phyloP scores from a whole-genome alignment of 2,113 vertebrate genomes.

The Bos javanicus region DNA sequence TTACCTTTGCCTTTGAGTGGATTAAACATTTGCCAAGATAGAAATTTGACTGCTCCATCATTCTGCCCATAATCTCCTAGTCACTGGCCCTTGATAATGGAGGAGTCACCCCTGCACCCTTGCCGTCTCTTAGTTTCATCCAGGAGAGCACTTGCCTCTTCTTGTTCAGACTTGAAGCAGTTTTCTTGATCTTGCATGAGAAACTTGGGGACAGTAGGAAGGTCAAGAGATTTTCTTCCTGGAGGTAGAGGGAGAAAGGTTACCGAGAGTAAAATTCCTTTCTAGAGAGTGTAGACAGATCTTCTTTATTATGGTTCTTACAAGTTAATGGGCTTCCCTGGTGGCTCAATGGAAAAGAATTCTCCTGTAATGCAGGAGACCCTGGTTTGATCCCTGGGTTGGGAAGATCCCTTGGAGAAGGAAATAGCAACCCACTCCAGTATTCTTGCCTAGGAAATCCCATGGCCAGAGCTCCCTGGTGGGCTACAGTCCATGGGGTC shows the following conservation, averaged over 20 bases:
- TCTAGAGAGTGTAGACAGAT: not conserved
- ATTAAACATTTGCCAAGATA: conserved; percentile 7
- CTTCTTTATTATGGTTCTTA: not conserved
- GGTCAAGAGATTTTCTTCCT: not conserved
- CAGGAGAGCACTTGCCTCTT: not conserved
- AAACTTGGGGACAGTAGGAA: not conserved
- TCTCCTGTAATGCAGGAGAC: not conserved
- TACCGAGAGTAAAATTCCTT: not conserved
- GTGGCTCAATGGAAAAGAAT: not conserved
- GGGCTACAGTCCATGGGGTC: not conserved
- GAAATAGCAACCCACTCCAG: not conserved
- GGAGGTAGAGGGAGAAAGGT: not conserved
- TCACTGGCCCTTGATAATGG: not conserved
- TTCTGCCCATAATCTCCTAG: not conserved
- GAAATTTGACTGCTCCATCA: not conserved
- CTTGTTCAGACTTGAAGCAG: not conserved
- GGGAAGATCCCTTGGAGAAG: not conserved
- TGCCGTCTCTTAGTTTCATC: not conserved
- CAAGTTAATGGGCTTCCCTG: not conserved
- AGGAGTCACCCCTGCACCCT: not conserved
- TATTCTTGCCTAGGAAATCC: not conserved
- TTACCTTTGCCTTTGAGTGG: not conserved
- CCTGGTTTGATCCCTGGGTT: not conserved
- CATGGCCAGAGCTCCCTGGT: not conserved
- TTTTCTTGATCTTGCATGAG: not conserved